Conservation (phyloP, 2,888 invertebrate species). For the Drosophila tripunctata region DNA sequence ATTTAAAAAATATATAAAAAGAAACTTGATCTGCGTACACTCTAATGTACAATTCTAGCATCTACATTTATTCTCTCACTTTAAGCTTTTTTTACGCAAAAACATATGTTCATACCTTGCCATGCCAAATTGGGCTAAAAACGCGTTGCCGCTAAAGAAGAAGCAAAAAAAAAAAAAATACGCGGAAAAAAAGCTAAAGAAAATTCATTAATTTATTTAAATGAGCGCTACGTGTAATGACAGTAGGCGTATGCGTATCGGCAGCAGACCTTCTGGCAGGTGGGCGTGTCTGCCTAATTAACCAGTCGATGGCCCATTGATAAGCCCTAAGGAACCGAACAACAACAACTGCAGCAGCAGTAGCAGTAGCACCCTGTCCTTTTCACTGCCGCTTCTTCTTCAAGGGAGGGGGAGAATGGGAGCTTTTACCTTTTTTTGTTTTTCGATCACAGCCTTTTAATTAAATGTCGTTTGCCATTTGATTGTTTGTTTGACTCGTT, state of each 20-base stretch:
- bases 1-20: too few species aligned
- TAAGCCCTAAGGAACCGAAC: constrained; percentile 54
- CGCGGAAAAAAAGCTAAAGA: constrained; percentile 50
- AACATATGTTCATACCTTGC: too few species aligned
- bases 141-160: constrained; percentile 25
- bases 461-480: constrained; percentile 71
- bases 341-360: too few species aligned
- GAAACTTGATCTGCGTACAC: too few species aligned
- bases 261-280: constrained; percentile 16
- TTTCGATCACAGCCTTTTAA: constrained; percentile 48
- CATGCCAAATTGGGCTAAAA: too few species aligned
- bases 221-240: constrained; percentile 71
- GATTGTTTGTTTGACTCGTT: constrained; percentile 59
- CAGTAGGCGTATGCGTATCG: constrained; percentile 47
- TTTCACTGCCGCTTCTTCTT: neutral
- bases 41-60: too few species aligned
- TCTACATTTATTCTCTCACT: too few species aligned
- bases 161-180: too few species aligned
- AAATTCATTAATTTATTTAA: constrained; percentile 76
- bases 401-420: too few species aligned
- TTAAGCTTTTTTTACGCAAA: too few species aligned
- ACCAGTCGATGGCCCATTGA: constrained; percentile 62
- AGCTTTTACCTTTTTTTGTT: constrained; percentile 6
- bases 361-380: neutral
- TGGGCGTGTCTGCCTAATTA: constrained; percentile 60